Conservation (phyloP, 2,113 vertebrate genomes). For the Cyprinus carpio region DNA sequence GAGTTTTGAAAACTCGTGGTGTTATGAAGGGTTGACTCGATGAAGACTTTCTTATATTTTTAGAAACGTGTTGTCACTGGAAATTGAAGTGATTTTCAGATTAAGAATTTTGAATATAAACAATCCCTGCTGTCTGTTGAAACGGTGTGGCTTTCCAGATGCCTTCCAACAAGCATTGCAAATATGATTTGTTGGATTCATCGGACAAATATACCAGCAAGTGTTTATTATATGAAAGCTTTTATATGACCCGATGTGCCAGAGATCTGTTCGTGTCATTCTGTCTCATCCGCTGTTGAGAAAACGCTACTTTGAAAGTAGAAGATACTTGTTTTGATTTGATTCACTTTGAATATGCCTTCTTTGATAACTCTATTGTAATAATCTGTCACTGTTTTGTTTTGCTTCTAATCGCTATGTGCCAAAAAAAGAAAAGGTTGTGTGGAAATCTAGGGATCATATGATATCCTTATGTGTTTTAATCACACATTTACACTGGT, state of each 20-base stretch:
- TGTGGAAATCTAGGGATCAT: neutral
- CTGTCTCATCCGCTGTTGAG: constrained; percentile 2
- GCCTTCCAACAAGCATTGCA: neutral
- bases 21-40: neutral
- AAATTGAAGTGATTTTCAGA: neutral
- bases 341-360: constrained; percentile 23
- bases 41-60: neutral
- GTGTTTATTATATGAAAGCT: constrained; percentile 17
- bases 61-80: constrained; percentile 24
- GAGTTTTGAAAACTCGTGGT: neutral
- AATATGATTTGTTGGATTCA: neutral
- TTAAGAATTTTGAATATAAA: neutral
- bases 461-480: neutral
- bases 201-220: constrained; percentile 4
- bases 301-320: constrained; percentile 33
- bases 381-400: constrained; percentile 18
- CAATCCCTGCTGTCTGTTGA: neutral
- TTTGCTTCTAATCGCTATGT: constrained; percentile 34
- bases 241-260: constrained; percentile 8
- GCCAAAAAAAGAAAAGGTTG: constrained; percentile 23
- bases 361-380: constrained; percentile 34
- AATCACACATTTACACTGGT: constrained; percentile 52
- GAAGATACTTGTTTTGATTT: neutral
- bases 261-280: neutral
- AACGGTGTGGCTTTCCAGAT: neutral